Conservation (phyloP, 2,113 vertebrate species). For the Eidolon helvum region DNA sequence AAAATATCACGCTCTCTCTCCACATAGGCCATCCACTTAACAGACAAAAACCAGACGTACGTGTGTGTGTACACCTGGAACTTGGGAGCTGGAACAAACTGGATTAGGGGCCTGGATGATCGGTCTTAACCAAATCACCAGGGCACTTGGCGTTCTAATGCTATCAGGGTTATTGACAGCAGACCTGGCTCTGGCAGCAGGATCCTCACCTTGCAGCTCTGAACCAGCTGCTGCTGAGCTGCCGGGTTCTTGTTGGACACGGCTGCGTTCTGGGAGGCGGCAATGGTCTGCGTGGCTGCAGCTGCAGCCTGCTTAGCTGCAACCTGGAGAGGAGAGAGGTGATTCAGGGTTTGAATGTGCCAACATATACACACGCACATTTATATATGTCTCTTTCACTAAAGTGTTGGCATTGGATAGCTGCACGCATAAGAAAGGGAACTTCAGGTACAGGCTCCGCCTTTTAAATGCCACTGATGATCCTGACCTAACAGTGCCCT, state of each 20-base stretch:
- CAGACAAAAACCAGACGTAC: slow-evolving; percentile 56
- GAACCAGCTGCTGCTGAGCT: slow-evolving; percentile 97
- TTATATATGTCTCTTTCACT: rapidly evolving
- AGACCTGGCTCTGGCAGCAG: neutral
- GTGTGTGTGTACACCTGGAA: slow-evolving; percentile 27
- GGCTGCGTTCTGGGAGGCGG: slow-evolving; percentile 97
- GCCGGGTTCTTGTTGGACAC: slow-evolving; percentile 95
- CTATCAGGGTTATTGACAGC: neutral
- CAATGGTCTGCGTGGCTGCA: slow-evolving; percentile 97
- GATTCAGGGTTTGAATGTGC: neutral
- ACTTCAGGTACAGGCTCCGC: neutral
- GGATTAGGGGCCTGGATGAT: slow-evolving; percentile 5
- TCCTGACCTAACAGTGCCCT: neutral
- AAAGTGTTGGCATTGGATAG: neutral
- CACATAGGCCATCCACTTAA: neutral
- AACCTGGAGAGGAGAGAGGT: slow-evolving; percentile 82
- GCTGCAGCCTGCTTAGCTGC: slow-evolving; percentile 98
- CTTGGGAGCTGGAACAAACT: neutral
- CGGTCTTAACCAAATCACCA: neutral
- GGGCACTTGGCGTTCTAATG: neutral
- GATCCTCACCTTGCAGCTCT: slow-evolving; percentile 96
- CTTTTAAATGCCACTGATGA: neutral
- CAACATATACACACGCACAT: rapidly evolving
- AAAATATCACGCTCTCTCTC: neutral
- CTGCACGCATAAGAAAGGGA: too few species aligned